phyloP scores from a whole-genome alignment of 2,888 invertebrate genomes.

The Uropetala carovei region DNA sequence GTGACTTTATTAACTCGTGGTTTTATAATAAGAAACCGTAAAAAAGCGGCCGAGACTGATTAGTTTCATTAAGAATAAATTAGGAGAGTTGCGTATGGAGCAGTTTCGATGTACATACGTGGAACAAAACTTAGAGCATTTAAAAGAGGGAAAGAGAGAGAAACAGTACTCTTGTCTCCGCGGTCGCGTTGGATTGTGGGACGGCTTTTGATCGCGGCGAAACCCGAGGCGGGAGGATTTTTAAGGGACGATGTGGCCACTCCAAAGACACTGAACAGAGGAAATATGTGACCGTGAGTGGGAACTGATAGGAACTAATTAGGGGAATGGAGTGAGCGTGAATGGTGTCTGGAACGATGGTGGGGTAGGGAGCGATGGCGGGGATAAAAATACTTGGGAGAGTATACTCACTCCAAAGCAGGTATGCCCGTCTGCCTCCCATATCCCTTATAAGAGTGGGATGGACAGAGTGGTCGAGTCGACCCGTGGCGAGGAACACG shows the following conservation, averaged over 20 bases:
- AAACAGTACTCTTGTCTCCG: background rate
- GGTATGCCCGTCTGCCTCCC: background rate
- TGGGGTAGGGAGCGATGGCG: background rate
- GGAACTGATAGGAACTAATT: conserved; percentile 61
- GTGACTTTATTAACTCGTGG: background rate
- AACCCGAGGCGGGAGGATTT: background rate
- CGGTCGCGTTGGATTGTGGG: background rate
- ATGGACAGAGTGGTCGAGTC: background rate
- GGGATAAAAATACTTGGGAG: background rate
- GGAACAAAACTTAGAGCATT: background rate
- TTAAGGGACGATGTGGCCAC: conserved; percentile 9
- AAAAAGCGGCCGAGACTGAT: background rate
- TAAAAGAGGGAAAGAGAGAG: conserved; percentile 15
- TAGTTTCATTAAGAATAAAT: background rate
- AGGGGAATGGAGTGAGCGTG: conserved; percentile 22
- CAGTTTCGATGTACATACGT: background rate
- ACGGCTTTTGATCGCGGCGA: conserved; percentile 46
- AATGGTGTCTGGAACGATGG: conserved; percentile 32
- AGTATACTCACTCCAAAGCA: background rate
- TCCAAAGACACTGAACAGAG: conserved; percentile 47
- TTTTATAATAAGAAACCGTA: background rate
- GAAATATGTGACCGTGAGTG: conserved; percentile 51
- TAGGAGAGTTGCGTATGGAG: background rate
- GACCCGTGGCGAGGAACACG: conserved; percentile 51
- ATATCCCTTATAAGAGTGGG: background rate